These are phyloP conservation scores for Helicoverpa armigera DNA, from an alignment of 1,140 invertebrate species.

Conservation along the genomic window DNA sequence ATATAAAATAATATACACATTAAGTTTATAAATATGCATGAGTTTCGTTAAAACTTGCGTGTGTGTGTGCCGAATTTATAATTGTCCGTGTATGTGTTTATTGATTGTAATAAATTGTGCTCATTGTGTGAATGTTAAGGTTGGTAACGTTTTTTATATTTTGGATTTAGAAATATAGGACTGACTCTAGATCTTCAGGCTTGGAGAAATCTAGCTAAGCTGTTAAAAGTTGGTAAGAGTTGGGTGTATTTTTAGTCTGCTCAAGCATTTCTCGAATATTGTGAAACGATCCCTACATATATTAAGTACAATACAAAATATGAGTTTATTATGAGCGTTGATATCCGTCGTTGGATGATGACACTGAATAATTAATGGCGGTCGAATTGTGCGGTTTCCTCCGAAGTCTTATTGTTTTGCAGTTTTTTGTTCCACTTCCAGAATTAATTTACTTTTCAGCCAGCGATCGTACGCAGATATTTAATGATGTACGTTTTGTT, in stretches of 20 bases:
- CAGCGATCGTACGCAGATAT: slow-evolving; percentile 73
- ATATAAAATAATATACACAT: slow-evolving; percentile 82
- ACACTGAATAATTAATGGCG: slow-evolving; percentile 79
- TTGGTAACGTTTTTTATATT: slow-evolving; percentile 17
- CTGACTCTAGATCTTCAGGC: neutral
- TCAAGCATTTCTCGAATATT: neutral
- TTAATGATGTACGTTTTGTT: slow-evolving; percentile 58
- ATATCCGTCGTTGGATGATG: slow-evolving; percentile 65
- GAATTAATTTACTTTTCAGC: slow-evolving; percentile 76
- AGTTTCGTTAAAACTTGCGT: slow-evolving; percentile 76
- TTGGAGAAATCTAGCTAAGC: neutral
- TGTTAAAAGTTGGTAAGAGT: too few relatives aligned
- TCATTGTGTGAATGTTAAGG: slow-evolving; percentile 45
- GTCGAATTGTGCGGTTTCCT: slow-evolving; percentile 77
- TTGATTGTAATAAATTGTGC: slow-evolving; percentile 47
- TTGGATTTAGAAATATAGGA: slow-evolving; percentile 5
- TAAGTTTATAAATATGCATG: slow-evolving; percentile 85
- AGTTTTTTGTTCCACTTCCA: slow-evolving; percentile 77
- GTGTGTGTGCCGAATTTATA: slow-evolving; percentile 58
- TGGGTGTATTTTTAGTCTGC: neutral
- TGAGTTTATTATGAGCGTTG: slow-evolving; percentile 55
- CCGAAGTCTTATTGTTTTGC: slow-evolving; percentile 76
- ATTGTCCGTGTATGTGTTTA: slow-evolving; percentile 42
- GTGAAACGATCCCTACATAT: slow-evolving; percentile 11
- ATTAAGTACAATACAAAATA: slow-evolving; percentile 40